Evolutionary conservation across 2,113 vertebrate genomes (phyloP).

Genomic region (Dipodomys merriami): DNA sequence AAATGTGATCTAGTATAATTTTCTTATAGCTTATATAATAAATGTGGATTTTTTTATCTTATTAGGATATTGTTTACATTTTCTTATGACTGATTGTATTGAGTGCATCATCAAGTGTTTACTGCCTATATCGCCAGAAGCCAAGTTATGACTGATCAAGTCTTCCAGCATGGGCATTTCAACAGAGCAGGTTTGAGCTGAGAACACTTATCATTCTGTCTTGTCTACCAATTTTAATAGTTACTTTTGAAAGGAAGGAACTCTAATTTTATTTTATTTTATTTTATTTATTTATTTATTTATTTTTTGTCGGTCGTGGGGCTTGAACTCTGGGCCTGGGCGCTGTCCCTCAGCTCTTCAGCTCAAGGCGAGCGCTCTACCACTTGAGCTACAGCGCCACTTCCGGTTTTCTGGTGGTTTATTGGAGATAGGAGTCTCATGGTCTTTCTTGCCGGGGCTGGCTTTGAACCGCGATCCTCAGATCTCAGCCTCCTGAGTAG

Average conservation of each 20-base stretch:
- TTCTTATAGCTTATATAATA: neutral
- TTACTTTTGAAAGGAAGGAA: neutral
- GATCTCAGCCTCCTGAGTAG: too few species aligned
- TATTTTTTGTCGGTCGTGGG: too few species aligned
- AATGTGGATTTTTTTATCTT: constrained; percentile 3
- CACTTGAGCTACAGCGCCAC: too few species aligned
- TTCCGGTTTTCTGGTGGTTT: too few species aligned
- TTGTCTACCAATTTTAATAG: neutral
- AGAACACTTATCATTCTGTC: neutral
- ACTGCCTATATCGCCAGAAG: neutral
- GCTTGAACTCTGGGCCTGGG: too few species aligned
- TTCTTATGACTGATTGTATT: neutral
- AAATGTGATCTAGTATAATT: neutral
- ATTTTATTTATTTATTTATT: too few species aligned
- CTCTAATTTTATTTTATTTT: neutral
- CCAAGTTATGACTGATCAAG: neutral
- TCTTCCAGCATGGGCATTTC: neutral
- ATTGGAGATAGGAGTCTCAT: too few species aligned
- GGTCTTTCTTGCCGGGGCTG: too few species aligned
- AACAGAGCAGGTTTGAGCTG: neutral
- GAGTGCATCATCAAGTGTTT: neutral
- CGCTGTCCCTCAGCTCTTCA: too few species aligned
- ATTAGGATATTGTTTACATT: constrained; percentile 18
- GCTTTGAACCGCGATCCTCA: too few species aligned
- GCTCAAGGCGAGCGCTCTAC: too few species aligned